A percentile compares a stretch with the other conserved stretches of the same genome.
Evolutionary conservation across 2,797 vertebrate genomes (phyloP).

Genomic region (Taenioides sp.): DNA sequence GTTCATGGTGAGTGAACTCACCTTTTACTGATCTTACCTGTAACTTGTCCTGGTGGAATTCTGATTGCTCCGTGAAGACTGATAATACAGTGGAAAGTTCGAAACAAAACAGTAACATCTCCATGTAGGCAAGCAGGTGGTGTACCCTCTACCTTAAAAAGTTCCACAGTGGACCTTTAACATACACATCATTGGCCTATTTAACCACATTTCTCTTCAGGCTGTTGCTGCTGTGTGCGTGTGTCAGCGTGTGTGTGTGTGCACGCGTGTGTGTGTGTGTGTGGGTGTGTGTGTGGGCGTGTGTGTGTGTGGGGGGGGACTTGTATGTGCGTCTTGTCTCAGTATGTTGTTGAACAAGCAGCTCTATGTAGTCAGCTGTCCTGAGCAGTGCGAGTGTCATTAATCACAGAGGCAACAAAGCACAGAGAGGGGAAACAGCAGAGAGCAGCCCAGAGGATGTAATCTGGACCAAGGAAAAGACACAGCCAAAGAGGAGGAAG

Average conservation of each 20-base stretch:
- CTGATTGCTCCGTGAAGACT: too few species aligned
- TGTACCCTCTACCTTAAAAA: slow-evolving; percentile 10
- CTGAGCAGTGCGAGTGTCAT: slow-evolving; percentile 63
- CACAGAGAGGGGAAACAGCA: slow-evolving; percentile 31
- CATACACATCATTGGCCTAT: slow-evolving; percentile 41
- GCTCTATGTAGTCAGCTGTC: slow-evolving; percentile 73
- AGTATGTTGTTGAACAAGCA: slow-evolving; percentile 71
- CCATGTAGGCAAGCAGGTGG: too few species aligned
- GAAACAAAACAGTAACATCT: too few species aligned
- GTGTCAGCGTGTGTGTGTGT: background rate
- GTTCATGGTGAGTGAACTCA: too few species aligned
- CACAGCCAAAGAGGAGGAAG: slow-evolving; percentile 33
- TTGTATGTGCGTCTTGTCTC: slow-evolving; percentile 44
- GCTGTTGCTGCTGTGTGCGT: slow-evolving; percentile 23
- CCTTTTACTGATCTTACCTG: too few species aligned
- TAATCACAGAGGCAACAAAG: slow-evolving; percentile 71
- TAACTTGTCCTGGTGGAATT: too few species aligned
- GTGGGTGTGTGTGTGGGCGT: slow-evolving; percentile 7
- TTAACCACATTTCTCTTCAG: slow-evolving; percentile 40
- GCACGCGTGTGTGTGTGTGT: background rate
- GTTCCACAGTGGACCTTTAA: background rate
- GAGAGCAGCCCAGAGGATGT: slow-evolving; percentile 28
- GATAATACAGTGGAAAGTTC: too few species aligned
- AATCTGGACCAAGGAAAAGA: slow-evolving; percentile 48
- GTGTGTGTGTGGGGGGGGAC: background rate